Evolutionary conservation across 2,888 invertebrate genomes (phyloP).

Genomic region (Microctonus aethiopoides): DNA sequence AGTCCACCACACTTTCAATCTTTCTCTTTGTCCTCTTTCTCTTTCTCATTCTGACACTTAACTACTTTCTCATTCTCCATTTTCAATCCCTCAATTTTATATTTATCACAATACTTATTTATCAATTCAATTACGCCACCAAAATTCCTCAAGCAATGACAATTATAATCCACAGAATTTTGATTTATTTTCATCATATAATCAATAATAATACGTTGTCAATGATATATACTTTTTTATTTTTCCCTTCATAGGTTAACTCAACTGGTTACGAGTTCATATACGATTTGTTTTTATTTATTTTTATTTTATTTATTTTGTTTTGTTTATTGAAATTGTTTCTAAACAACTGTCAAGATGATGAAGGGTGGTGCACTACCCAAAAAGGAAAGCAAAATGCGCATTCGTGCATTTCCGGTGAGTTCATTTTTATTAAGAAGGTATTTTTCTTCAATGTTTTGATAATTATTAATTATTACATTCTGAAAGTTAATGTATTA

Average conservation of each 20-base stretch:
- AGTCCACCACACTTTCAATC: constrained; percentile 40
- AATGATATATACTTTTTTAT: neutral
- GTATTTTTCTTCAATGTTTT: too few species aligned
- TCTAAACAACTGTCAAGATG: constrained; percentile 64
- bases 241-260: constrained; percentile 14
- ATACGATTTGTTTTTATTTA: constrained; percentile 22
- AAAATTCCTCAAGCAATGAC: neutral
- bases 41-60: constrained; percentile 42
- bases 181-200: neutral
- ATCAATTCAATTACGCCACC: neutral
- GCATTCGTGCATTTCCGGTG: constrained; percentile 97
- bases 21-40: constrained; percentile 37
- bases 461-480: too few species aligned
- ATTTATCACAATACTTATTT: neutral
- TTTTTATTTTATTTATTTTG: constrained; percentile 18
- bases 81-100: constrained; percentile 18
- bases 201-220: neutral
- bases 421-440: constrained; percentile 65
- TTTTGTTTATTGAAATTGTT: constrained; percentile 11
- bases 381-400: constrained; percentile 96
- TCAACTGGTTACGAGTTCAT: neutral
- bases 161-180: too few species aligned
- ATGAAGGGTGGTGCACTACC: constrained; percentile 81
- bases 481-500: too few species aligned
- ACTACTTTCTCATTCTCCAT: constrained; percentile 28